Evolutionary conservation across 2,113 vertebrate genomes (phyloP), one percentile per base, ranked within the genome.

Genomic region (Cynopterus brachyotis): DNA sequence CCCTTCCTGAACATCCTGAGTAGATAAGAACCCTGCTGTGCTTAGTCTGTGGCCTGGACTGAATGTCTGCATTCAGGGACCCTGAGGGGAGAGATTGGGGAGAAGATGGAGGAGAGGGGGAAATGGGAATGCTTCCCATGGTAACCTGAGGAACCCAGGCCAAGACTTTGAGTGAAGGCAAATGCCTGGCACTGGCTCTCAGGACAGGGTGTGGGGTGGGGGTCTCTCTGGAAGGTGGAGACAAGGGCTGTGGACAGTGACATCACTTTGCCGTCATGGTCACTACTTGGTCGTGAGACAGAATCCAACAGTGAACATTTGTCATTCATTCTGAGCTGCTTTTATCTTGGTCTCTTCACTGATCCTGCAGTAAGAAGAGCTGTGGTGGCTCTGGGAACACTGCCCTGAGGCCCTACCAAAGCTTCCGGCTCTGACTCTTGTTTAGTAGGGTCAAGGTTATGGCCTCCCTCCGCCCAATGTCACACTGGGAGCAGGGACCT

Each of bases 361-460:
- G 35, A 42, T 26, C 3, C 12, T 9, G 0, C 30, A 15, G 64
- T 4, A 2, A 45, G 35, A 45, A n/a, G 5, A 1, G 19, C 12
- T 0, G 35, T 12, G 2, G 30, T 0, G 20, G 53, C 30, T 3
- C 26, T 15, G 19, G 28, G 80, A 8, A 8, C 24, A 0, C 37
- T 75, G 57, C 12, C 24, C 12, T 30, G 5, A 64, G 76, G 17
- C 47, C n/a, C 37, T 0, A 24, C 69, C 16, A 2, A 35, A 64
- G 57, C 42, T 16, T 64, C 28, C 4, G 10, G 59, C n/a, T 62
- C 20, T 53, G 57, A 45, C 20, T 64, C 57, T 4, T 19, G 35
- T 20, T 12, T 24, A 1, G 30, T 0, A 1, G 64, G 20, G 5
- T n/a, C 64, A 70, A 60, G 32, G 64, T 50, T 30, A 60, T 19